A percentile compares a stretch with the other conserved stretches of the same genome.
Conservation (phyloP, 2,113 vertebrate genomes). For the Vireo altiloquus region DNA sequence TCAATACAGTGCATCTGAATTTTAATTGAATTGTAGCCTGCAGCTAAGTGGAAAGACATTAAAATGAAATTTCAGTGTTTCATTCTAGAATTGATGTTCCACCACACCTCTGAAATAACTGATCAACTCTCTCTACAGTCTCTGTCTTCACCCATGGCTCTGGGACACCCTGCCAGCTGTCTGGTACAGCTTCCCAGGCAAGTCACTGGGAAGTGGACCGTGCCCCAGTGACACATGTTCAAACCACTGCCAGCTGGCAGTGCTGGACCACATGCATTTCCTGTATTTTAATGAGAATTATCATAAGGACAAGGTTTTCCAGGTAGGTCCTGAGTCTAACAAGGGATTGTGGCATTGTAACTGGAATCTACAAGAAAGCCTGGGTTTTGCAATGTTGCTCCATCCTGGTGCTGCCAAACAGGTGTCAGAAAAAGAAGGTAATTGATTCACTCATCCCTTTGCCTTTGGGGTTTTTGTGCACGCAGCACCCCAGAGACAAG, state of each 20-base stretch:
- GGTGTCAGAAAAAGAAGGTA: background rate
- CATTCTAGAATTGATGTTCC: background rate
- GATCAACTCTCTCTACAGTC: background rate
- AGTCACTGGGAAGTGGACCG: fast-evolving
- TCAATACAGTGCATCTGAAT: conserved; percentile 25
- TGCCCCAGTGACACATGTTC: background rate
- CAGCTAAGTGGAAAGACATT: conserved; percentile 43
- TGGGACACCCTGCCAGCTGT: background rate
- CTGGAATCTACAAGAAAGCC: background rate
- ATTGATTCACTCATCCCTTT: background rate
- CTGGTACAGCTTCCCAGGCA: background rate
- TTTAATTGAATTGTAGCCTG: conserved; percentile 50
- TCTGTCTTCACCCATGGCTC: background rate
- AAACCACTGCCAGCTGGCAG: background rate
- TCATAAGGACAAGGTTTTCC: background rate
- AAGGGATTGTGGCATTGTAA: background rate
- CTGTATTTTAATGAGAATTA: background rate
- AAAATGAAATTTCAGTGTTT: conserved; percentile 38
- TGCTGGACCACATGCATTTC: background rate
- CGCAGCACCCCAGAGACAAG: background rate
- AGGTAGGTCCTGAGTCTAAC: background rate
- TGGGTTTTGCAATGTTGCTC: background rate
- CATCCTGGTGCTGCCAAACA: background rate
- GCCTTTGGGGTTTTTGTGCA: background rate
- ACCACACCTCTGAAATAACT: conserved; percentile 14